Percentiles rank a stretch among this genome's conserved stretches.
Conservation (phyloP, 2,888 invertebrate genomes). For the Apocheima hispidaria region DNA sequence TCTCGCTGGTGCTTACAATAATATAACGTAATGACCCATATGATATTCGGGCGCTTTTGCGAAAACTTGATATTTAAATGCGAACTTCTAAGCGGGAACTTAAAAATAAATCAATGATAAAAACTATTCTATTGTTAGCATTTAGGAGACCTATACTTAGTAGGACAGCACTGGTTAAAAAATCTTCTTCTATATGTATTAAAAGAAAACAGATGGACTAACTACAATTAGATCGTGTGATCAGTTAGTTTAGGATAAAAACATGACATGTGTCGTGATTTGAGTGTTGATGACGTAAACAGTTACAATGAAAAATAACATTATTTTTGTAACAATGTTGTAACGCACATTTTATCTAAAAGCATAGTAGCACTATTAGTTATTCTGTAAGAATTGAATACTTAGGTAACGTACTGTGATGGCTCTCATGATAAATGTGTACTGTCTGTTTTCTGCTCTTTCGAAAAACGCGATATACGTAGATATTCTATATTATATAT, state of each 20-base stretch:
- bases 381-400: constrained; percentile 15
- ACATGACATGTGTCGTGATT: too few species aligned
- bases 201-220: too few species aligned
- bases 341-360: constrained; percentile 41
- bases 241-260: too few species aligned
- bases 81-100: too few species aligned
- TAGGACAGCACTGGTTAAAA: too few species aligned
- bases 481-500: too few species aligned
- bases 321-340: background rate
- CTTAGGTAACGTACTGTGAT: constrained; percentile 14
- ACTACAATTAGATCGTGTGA: too few species aligned
- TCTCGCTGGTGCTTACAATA: constrained; percentile 73
- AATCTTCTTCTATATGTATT: too few species aligned
- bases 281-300: too few species aligned
- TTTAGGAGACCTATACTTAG: too few species aligned
- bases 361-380: constrained; percentile 11
- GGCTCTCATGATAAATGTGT: constrained; percentile 10
- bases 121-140: too few species aligned
- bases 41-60: background rate
- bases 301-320: background rate
- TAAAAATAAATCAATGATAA: too few species aligned
- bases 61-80: background rate
- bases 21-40: constrained; percentile 44
- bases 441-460: background rate
- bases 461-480: background rate